Conservation (phyloP, 1,140 invertebrate species). For the Halictus rubicundus region DNA sequence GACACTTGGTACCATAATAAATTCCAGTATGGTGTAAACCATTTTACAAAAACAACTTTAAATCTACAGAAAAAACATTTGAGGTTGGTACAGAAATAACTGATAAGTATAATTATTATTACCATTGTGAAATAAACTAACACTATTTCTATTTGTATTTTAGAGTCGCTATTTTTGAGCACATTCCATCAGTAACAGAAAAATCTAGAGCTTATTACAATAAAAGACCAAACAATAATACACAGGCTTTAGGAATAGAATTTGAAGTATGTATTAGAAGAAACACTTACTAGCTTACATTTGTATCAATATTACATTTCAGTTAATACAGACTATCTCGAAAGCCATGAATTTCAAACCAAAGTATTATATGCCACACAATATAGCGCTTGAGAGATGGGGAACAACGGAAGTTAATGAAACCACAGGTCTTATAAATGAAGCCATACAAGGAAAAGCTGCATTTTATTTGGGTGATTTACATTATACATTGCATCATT, state of each 20-base stretch:
- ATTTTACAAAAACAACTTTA: constrained; percentile 83
- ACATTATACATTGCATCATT: constrained; percentile 86
- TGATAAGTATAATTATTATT: neutral
- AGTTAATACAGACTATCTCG: constrained; percentile 86
- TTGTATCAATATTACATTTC: constrained; percentile 44
- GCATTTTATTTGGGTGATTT: constrained; percentile 89
- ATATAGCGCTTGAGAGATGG: constrained; percentile 84
- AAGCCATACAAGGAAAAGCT: constrained; percentile 85
- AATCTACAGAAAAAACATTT: constrained; percentile 80
- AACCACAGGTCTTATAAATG: constrained; percentile 85
- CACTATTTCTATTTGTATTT: constrained; percentile 58
- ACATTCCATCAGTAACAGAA: constrained; percentile 85
- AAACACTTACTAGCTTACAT: neutral
- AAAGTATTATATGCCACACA: constrained; percentile 83
- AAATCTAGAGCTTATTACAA: constrained; percentile 73
- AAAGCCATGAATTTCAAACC: constrained; percentile 86
- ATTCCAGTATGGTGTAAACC: constrained; percentile 80
- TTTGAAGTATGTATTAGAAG: constrained; percentile 80
- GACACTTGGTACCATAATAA: constrained; percentile 84
- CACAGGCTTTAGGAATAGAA: constrained; percentile 81
- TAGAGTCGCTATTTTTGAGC: constrained; percentile 85
- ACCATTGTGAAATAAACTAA: neutral
- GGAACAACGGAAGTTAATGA: constrained; percentile 83
- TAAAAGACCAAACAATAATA: constrained; percentile 58
- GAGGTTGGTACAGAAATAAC: constrained; percentile 45